These are phyloP conservation scores for Microtus montanus DNA, from an alignment of 2,113 vertebrate species.

Conservation along the genomic window DNA sequence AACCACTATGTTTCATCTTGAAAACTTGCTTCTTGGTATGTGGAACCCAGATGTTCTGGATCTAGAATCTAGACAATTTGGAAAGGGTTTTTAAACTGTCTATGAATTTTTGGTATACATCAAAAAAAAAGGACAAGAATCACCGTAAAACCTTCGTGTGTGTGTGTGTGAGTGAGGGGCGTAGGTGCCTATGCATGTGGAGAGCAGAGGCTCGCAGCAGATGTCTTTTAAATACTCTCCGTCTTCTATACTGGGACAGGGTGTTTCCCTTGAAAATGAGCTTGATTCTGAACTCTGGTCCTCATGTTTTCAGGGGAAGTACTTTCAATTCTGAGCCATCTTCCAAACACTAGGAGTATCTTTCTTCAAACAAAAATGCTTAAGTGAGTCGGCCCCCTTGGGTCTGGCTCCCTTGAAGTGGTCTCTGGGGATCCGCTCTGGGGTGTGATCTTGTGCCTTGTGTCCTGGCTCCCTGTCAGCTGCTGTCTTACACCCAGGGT, in stretches of 20 bases:
- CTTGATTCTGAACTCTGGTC: background rate
- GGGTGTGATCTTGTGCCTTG: background rate
- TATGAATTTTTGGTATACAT: background rate
- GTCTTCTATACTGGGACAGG: background rate
- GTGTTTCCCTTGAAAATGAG: background rate
- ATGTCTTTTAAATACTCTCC: background rate
- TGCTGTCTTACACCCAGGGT: background rate
- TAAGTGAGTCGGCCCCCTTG: background rate
- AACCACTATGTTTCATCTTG: fast-evolving
- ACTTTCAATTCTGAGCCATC: background rate
- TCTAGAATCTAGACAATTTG: background rate
- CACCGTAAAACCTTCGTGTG: background rate
- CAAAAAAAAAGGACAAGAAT: background rate
- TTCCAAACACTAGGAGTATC: background rate
- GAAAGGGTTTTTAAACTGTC: background rate
- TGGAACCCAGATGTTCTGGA: background rate
- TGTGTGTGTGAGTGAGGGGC: background rate
- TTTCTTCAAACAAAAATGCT: background rate
- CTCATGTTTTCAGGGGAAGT: background rate
- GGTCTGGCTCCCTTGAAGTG: background rate
- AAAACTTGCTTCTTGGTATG: background rate
- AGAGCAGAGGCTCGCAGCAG: background rate
- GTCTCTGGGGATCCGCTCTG: background rate
- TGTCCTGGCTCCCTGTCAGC: background rate
- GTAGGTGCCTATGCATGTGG: background rate